Evolutionary conservation across 2,888 invertebrate genomes (phyloP), one percentile per base, ranked within the genome.

Genomic region (Caprella mutica): DNA sequence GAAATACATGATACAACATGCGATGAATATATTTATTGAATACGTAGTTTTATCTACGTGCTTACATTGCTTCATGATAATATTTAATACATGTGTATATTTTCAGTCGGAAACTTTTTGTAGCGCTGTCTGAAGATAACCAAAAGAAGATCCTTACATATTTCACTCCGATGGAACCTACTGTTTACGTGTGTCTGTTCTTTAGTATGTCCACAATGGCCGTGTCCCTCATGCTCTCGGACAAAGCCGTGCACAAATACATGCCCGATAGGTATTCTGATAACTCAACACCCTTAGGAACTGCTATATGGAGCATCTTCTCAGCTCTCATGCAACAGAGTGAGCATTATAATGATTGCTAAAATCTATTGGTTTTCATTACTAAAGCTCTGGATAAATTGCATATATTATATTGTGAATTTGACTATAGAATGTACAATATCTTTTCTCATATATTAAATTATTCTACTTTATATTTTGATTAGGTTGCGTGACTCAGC

Each of bases 281-380:
- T 29, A 27, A 14, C 14, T 17, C 42, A 1, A 33, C 33, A 1
- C 26, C 42, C 19, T 1, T 50, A 27, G 14, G 44, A 2, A 17
- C 27, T 17, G 56, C 54, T 0, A 5, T 24, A 6, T 62, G 62
- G 62, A 44, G 26, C 23, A 62, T 62, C 52, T 4, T 56, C 8
- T 56, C 58, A 2, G 62, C 62, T 2, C 29, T 59, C 12, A 30
- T 62, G 29, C 59, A 59, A 40, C 59, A 59, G 54, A 59, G 62
- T 61, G 9, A n/a, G n/a, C 12, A 33, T 6, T 53, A 2, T 2
- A 14, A 14, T 9, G 14, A 33, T 33, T 33, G 33, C 33, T 14
- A 14, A 33, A 33, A 33, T 8, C 33, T 33, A 33, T 33, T n/a
- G n/a, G n/a, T n/a, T n/a, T n/a, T n/a, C n/a, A n/a, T n/a, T n/a